phyloP scores from a whole-genome alignment of 2,113 vertebrate genomes.

The zebrafish (Danio rerio) region DNA sequence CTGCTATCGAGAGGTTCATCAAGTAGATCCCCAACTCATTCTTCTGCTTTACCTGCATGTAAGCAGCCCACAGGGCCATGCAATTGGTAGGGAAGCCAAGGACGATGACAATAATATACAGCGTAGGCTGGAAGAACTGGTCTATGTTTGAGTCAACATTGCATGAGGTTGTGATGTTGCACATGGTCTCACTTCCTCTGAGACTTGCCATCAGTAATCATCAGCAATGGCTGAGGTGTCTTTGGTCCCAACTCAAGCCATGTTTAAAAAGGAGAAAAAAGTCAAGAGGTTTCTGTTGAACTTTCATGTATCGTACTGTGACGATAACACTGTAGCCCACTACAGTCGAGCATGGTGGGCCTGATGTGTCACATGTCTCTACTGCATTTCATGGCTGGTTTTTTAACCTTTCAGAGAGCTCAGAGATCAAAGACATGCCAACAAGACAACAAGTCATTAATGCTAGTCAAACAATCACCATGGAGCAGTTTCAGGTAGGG shows the following conservation, averaged over 20 bases:
- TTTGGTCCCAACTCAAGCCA: conserved; percentile 40
- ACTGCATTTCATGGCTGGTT: conserved; percentile 43
- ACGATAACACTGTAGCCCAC: conserved; percentile 39
- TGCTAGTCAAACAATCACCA: conserved; percentile 11
- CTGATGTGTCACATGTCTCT: conserved; percentile 34
- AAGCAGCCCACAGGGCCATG: conserved; percentile 89
- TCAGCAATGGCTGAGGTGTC: conserved; percentile 17
- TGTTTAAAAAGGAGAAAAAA: conserved; percentile 5
- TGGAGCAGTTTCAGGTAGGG: not conserved
- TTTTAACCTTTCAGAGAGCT: conserved; percentile 47
- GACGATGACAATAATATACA: conserved; percentile 88
- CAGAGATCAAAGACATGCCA: conserved; percentile 39
- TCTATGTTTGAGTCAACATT: conserved; percentile 89
- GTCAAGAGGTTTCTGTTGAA: not conserved
- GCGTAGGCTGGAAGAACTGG: conserved; percentile 87
- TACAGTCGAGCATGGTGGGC: conserved; percentile 41
- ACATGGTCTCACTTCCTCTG: conserved; percentile 73
- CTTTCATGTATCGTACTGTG: conserved; percentile 30
- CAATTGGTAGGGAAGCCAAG: conserved; percentile 89
- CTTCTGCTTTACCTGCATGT: conserved; percentile 86
- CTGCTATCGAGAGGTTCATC: conserved; percentile 90
- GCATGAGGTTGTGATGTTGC: conserved; percentile 83
- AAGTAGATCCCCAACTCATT: conserved; percentile 91
- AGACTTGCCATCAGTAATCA: conserved; percentile 38
- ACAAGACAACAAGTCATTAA: conserved; percentile 4